Evolutionary conservation across 53 echinoderm and acorn worm genomes (phyloP), one percentile per base, ranked within the genome.

Genomic region (Actinopyga echinites): DNA sequence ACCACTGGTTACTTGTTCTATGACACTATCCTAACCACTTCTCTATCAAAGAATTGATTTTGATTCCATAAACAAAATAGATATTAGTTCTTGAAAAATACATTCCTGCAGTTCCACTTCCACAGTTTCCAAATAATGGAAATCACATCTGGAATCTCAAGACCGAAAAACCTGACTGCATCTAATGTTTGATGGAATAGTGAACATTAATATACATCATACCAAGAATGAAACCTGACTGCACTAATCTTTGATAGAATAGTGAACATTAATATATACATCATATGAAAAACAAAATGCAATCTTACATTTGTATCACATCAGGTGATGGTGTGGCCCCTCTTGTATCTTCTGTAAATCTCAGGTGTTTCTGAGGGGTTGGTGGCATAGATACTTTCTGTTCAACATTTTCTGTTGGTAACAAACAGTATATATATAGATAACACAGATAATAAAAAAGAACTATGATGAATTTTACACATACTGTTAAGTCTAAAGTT

Each of bases 311-410:
- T 85, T 21, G 64, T 56, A 86, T 66, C 49, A 91, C 68, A 19
- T 60, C 91, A 17, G 95, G 93, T 3, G 95, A 93, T 1, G 95
- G 91, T 12, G 93, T 86, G 37, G 66, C 87, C 5, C 65, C 84
- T 64, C 83, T 87, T 2, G 92, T 95, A 67, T 95, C 95, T 3
- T 92, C 92, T 21, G 93, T 86, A 64, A 95, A 95, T 30, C 86
- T 65, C 53, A 95, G 91, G 24, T 89, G 88, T 35, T 93, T 93
- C 19, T 68, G 89, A 1, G 91, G 85, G 2, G 93, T 86, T 2
- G 91, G 61, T 40, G 78, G 71, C 21, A 77, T 80, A 10, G 68
- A 26, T 21, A 42, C 57, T 74, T 74, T 57, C 11, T 69, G 68
- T 31, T 80, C 56, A 4, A 83, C 82, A 30, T 82, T 83, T 30